These are phyloP conservation scores for Brachyopa scutellaris DNA, from an alignment of 2,888 invertebrate genomes.

Conservation along the genomic window DNA sequence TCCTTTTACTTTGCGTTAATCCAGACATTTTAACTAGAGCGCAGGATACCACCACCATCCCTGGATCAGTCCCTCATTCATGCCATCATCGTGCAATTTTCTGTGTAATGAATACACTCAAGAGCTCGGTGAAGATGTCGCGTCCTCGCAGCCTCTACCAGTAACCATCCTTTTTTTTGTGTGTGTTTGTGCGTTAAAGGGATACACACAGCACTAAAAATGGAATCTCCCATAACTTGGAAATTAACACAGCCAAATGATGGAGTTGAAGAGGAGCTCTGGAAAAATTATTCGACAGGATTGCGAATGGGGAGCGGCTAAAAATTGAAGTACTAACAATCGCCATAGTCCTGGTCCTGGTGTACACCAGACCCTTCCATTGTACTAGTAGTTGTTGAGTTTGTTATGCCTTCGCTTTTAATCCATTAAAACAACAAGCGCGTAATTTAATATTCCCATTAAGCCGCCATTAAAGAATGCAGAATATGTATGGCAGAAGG, in stretches of 20 bases:
- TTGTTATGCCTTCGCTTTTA: constrained; percentile 73
- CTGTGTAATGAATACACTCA: constrained; percentile 57
- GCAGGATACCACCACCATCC: constrained; percentile 2
- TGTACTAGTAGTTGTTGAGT: constrained; percentile 51
- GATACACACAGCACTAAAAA: constrained; percentile 51
- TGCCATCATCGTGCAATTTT: constrained; percentile 41
- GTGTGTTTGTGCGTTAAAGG: constrained; percentile 33
- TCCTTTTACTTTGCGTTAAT: constrained; percentile 45
- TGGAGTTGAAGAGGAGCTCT: constrained; percentile 6
- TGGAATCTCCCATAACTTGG: constrained; percentile 63
- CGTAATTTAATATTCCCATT: constrained; percentile 82
- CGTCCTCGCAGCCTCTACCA: background rate
- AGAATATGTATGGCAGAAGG: constrained; percentile 49
- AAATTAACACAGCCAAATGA: constrained; percentile 57
- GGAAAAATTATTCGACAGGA: constrained; percentile 28
- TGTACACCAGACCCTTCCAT: constrained; percentile 11
- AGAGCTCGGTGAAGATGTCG: constrained; percentile 19
- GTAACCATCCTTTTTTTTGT: constrained; percentile 14
- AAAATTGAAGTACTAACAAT: constrained; percentile 24
- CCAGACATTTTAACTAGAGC: constrained; percentile 61
- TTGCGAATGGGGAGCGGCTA: constrained; percentile 9
- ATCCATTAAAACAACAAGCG: constrained; percentile 77
- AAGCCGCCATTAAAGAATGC: constrained; percentile 80
- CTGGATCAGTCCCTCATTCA: constrained; percentile 12
- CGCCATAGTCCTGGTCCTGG: constrained; percentile 5